Base-by-base conservation (phyloP, 2,113 vertebrate genomes). In the Muntiacus muntjak region DNA sequence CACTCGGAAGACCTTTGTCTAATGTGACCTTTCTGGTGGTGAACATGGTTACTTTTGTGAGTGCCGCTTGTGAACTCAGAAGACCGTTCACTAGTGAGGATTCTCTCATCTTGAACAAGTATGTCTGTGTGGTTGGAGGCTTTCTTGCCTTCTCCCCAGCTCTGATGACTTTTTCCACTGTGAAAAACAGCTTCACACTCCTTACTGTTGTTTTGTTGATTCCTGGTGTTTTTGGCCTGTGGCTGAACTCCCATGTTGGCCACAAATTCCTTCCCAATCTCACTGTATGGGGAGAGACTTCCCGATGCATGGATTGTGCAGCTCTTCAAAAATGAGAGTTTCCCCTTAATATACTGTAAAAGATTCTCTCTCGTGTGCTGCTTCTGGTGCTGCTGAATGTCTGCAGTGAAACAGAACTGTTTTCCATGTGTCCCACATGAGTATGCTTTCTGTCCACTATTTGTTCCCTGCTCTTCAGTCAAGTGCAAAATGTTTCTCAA, bases 31-130 rank as follows among this genome's bases (percentile, higher is more conserved):
- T 71, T 71, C 67, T 71, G 67, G 10, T 40, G 96, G 33, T 97
- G 54, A 40, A 89, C 97, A 47, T 89, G 90, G 67, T 71, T 71
- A 50, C 91, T 95, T 86, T 89, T 81, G 30, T 94, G 90, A 19
- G 88, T 85, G 15, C 98, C 86, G 81, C 36, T 81, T 81, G 1
- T 33, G 14, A 87, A 93, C 8, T 74, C 81, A 23, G 62, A 50
- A 55, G 87, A 60, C 54, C 26, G 81, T 52, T 91, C 91, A 47
- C 84, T 47, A 76, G 52, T 82, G 36, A 94, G 87, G 30, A 93
- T 40, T 74, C 95, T 97, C 60, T 76, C 28, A n/a, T 81, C 78
- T 17, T 52, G 40, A 87, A 71, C 67, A 71, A 71, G n/a, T 71
- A 40, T 5, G 19, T 40, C n/a, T 71, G 67, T 71, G 67, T 0